phyloP scores from a whole-genome alignment of 2,797 vertebrate species.

The Dromococcyx pavoninus region DNA sequence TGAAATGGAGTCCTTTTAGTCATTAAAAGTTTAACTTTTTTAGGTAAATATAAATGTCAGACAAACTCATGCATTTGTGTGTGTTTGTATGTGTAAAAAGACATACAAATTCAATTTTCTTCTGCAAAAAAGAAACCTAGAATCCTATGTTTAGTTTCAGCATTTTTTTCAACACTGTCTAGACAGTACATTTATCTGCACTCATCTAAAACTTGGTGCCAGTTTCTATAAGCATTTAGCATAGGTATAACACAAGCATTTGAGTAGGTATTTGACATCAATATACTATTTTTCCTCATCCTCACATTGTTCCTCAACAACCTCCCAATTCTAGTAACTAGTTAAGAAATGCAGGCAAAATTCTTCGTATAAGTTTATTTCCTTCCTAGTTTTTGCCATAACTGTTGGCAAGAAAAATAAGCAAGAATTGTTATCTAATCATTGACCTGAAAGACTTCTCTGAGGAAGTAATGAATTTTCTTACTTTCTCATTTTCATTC shows the following conservation, averaged over 20 bases:
- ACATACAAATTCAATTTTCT: not conserved
- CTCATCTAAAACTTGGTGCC: not conserved
- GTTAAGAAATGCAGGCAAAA: not conserved
- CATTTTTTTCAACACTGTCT: fast-evolving
- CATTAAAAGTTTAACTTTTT: not conserved
- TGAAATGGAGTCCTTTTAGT: not conserved
- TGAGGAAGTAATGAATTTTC: not conserved
- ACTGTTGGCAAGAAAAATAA: not conserved
- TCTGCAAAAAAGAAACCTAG: not conserved
- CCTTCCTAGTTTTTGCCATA: not conserved
- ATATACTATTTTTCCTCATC: not conserved
- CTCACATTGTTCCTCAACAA: not conserved
- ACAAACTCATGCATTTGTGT: not conserved
- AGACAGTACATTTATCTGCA: not conserved
- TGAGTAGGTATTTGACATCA: not conserved
- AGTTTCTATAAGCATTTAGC: not conserved
- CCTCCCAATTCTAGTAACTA: not conserved
- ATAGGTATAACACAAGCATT: not conserved
- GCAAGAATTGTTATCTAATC: not conserved
- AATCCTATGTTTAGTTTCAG: not conserved
- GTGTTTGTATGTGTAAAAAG: not conserved
- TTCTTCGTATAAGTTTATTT: not conserved
- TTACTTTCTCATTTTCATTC: not conserved
- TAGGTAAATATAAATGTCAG: not conserved
- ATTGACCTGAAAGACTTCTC: not conserved